Evolutionary conservation across 2,888 invertebrate species (phyloP).

Genomic region (Hofmannophila pseudospretella): DNA sequence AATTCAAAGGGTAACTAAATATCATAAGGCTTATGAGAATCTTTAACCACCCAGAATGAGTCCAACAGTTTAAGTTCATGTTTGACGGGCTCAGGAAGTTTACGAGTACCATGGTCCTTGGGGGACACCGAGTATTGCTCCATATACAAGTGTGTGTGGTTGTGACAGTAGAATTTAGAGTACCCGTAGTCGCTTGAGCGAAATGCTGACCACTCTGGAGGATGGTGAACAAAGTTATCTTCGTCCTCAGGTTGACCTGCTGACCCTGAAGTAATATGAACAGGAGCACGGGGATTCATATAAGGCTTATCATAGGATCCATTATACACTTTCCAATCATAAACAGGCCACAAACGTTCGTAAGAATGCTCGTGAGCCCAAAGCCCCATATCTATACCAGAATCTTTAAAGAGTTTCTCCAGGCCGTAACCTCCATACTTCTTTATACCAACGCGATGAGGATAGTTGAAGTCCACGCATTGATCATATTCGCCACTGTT

Average conservation of each 20-base stretch:
- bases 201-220: conserved; percentile 85
- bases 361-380: conserved; percentile 97
- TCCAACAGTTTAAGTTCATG: background rate
- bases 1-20: no score
- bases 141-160: conserved; percentile 86
- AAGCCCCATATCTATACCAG: conserved; percentile 91
- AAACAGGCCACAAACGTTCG: conserved; percentile 92
- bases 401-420: conserved; percentile 86
- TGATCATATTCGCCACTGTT: no score
- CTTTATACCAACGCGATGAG: no score
- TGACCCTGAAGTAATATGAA: conserved; percentile 6
- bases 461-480: no score
- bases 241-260: background rate
- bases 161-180: conserved; percentile 84
- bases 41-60: background rate
- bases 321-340: conserved; percentile 82
- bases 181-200: conserved; percentile 91
- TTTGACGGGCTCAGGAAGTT: no score
- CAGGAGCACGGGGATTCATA: conserved; percentile 37
- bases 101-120: no score
- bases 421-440: background rate
- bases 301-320: conserved; percentile 56
- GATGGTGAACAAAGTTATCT: background rate
- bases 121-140: conserved; percentile 80
- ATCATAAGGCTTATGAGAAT: background rate